Evolutionary conservation across 1,140 invertebrate species (phyloP).

Genomic region (Pseudomyrmex cubaensis): DNA sequence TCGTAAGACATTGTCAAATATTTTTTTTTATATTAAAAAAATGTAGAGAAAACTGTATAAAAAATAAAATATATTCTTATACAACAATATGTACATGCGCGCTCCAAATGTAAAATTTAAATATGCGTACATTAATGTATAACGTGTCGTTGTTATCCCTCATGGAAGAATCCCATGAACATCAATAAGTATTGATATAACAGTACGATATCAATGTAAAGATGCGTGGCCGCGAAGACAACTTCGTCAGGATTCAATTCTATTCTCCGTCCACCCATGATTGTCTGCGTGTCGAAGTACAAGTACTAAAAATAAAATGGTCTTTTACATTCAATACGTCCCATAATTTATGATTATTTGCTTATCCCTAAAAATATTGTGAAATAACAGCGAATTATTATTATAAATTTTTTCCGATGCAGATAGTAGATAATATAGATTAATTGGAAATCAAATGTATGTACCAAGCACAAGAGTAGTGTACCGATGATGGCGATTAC

Average conservation of each 20-base stretch:
- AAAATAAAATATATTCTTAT: conserved; percentile 12
- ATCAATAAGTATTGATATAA: conserved; percentile 88
- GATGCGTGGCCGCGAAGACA: conserved; percentile 87
- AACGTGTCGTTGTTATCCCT: neutral
- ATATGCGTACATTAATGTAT: neutral
- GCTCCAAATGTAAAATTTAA: neutral
- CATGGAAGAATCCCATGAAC: conserved; percentile 62
- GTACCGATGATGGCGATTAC: conserved; percentile 85
- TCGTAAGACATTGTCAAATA: neutral
- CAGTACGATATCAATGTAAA: conserved; percentile 88
- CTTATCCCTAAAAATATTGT: neutral
- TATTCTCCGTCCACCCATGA: conserved; percentile 88
- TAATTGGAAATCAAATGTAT: conserved; percentile 19
- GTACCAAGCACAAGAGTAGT: conserved; percentile 77
- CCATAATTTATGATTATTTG: neutral
- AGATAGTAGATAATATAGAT: neutral
- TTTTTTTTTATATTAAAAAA: neutral
- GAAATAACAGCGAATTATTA: neutral
- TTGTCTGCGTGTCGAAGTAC: conserved; percentile 89
- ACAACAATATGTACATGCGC: conserved; percentile 9
- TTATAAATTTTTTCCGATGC: neutral
- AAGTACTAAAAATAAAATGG: conserved; percentile 85
- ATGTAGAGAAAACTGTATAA: neutral
- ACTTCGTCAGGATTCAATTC: conserved; percentile 89
- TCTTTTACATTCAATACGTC: conserved; percentile 3